Base-by-base conservation (phyloP, 2,888 invertebrate species). In the Lagria hirta region DNA sequence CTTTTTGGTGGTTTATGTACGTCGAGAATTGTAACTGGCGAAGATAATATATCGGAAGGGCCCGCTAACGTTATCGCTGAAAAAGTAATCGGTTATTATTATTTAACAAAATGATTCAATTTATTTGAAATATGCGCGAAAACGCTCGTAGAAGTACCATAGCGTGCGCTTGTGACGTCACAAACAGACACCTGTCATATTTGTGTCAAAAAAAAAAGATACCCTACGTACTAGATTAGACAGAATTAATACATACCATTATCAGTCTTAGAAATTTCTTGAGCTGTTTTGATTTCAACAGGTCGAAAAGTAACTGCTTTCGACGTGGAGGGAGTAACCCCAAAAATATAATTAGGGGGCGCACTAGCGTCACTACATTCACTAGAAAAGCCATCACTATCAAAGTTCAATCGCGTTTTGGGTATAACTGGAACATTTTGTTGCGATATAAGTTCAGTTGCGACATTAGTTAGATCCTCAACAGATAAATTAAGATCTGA, bases 381-480 rank as follows among this genome's bases (percentile, higher is more conserved):
- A 48, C 68, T 69, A 2, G 65, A 66, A 45, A 68, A 69, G 7
- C 70, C 71, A 62, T 71, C 71, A 54, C 70, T 70, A 50, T 71
- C 70, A 44, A 60, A 64, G 53, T 60, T 60, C 3, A 57, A 52
- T 6, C 48, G 30, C 4, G 40, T 49, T 26, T 34, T 40, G n/a
- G 43, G 16, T 10, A 34, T 38, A 10, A 44, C 38, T 21, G 43
- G 26, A 4, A 54, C 24, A 51, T 68, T 64, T 45, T 73, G 70
- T 49, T 72, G 70, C 2, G 66, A 58, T 26, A 75, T 65, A 38
- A 74, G 57, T 36, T 73, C 69, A 13, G 71, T 62, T 10, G 74
- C 73, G 8, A 74, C 70, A 45, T 70, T 69, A 42, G 71, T 70
- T 16, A 75, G 60, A 53, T 73, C 73, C 51, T 74, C 73, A 17